Evolutionary conservation across 2,797 vertebrate species (phyloP).

Genomic region (Sciurus vulgaris): DNA sequence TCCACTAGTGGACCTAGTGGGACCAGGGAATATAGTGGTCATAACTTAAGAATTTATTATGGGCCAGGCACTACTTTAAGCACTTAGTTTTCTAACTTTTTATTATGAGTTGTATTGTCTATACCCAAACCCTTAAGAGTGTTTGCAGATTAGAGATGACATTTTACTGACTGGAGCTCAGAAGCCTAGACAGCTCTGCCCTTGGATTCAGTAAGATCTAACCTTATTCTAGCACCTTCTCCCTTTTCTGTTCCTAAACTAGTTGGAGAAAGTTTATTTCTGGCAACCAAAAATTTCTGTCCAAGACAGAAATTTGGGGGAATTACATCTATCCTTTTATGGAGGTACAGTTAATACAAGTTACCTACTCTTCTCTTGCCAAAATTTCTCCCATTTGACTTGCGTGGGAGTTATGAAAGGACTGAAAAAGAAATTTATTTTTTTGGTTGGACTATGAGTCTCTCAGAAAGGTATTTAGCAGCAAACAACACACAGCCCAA

Average conservation of each 20-base stretch:
- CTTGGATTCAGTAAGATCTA: neutral
- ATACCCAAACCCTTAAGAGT: neutral
- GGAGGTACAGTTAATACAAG: neutral
- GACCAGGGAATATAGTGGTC: neutral
- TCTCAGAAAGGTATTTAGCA: neutral
- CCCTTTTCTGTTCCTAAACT: neutral
- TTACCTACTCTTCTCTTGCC: neutral
- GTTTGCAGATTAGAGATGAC: neutral
- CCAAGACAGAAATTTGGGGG: neutral
- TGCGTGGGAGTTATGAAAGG: neutral
- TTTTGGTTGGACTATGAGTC: neutral
- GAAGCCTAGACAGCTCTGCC: neutral
- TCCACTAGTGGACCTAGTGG: neutral
- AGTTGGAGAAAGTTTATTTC: slow-evolving; percentile 3
- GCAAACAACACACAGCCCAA: neutral
- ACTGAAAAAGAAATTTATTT: neutral
- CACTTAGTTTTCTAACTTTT: neutral
- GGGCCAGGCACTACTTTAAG: neutral
- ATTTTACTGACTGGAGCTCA: neutral
- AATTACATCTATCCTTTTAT: neutral
- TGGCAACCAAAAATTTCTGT: neutral
- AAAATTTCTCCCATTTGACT: neutral
- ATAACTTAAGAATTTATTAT: neutral
- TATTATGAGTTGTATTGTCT: neutral
- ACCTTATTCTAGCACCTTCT: neutral